phyloP scores from a whole-genome alignment of 2,797 vertebrate genomes.

The Siniperca obscura region DNA sequence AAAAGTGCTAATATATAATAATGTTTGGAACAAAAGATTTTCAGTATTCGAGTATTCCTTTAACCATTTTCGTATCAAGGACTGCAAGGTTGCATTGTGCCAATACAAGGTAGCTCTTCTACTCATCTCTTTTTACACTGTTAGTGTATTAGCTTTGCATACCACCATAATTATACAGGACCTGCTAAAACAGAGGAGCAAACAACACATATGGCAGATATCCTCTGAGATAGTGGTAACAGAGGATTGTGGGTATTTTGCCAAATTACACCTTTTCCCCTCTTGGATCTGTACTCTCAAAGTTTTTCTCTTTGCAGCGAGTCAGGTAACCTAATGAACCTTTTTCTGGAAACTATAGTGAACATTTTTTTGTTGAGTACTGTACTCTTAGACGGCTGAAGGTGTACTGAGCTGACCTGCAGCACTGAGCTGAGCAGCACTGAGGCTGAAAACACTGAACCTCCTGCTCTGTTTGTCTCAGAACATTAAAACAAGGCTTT shows the following conservation, averaged over 20 bases:
- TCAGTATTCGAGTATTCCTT: neutral
- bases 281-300: too few species aligned
- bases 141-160: neutral
- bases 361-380: neutral
- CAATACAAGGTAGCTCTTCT: neutral
- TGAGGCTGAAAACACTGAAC: constrained; percentile 37
- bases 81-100: neutral
- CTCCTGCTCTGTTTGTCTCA: constrained; percentile 49
- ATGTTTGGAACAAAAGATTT: neutral
- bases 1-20: neutral
- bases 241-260: neutral
- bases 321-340: neutral
- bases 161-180: neutral
- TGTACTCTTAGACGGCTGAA: neutral
- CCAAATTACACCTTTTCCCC: too few species aligned
- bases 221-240: neutral
- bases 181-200: neutral
- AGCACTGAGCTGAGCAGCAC: constrained; percentile 12
- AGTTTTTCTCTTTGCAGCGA: neutral
- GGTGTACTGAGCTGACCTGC: constrained; percentile 7
- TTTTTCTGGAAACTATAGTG: neutral
- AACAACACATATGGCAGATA: neutral
- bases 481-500: constrained; percentile 33
- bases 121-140: neutral
- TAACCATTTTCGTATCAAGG: neutral